Base-by-base conservation (phyloP, 2,888 invertebrate genomes). In the Lobophora halterata region DNA sequence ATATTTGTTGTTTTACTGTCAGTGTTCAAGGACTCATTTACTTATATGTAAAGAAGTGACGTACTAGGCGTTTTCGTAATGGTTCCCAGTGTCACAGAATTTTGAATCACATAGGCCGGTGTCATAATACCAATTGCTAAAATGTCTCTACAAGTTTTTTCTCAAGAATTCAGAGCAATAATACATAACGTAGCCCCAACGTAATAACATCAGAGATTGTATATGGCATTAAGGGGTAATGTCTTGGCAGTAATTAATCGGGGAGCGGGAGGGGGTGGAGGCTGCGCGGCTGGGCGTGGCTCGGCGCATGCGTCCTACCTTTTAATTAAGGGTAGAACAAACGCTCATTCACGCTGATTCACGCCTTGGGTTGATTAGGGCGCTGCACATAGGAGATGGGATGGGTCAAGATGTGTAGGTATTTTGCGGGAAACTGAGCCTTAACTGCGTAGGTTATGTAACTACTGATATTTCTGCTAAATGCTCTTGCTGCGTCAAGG, bases 281-380 rank as follows among this genome's bases (percentile, higher is more conserved):
- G 85, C 85, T 86, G 86, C 63, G 79, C 64, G 70, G 69, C 58
- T 74, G 85, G 87, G 87, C 87, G 87, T 78, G 85, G 77, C n/a
- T 59, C 49, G 59, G 73, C 86, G 86, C 86, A 82, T 82, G 86
- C 86, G 86, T 68, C 57, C 46, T 71, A 40, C 27, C 47, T 62
- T 69, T 82, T 86, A 86, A 87, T 87, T 87, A 86, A 76, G 58
- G 43, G 46, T 52, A 62, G 71, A 75, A 78, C 75, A 77, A 78
- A 66, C 61, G 65, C 71, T 82, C 82, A 85, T 85, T 78, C 82
- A 72, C 82, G 80, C 83, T n/a, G n/a, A n/a, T n/a, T n/a, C n/a
- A n/a, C n/a, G n/a, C n/a, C n/a, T 80, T 82, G 52, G 58, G 66
- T 74, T 83, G 79, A 85, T 83, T 83, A 85, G 73, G 72, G 70